Conservation (phyloP, 2,888 invertebrate genomes). For the Drosophila setosimentum region DNA sequence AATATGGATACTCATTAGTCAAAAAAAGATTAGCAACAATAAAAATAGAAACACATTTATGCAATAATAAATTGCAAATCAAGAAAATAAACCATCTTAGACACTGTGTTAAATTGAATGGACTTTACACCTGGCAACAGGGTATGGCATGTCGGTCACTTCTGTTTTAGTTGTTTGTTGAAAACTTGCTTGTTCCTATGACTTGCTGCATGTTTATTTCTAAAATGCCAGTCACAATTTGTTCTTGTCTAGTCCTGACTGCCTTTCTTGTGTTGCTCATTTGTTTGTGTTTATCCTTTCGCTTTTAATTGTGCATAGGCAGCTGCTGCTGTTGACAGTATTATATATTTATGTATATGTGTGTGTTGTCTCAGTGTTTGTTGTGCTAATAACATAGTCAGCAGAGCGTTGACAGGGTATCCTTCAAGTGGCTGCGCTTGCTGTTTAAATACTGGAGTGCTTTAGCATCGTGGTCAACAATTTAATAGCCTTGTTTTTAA, state of each 20-base stretch:
- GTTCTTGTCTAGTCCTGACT: slow-evolving; percentile 41
- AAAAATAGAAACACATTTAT: not conserved
- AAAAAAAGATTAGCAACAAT: not conserved
- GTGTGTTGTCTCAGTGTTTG: slow-evolving; percentile 10
- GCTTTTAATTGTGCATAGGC: slow-evolving; percentile 70
- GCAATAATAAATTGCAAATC: not conserved
- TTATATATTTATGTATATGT: slow-evolving; percentile 8
- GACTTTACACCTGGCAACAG: not conserved
- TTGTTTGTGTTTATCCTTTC: slow-evolving; percentile 68
- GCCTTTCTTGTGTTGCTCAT: slow-evolving; percentile 64
- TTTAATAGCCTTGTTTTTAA: not conserved
- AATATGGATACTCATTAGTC: not conserved
- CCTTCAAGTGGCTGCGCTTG: slow-evolving; percentile 1
- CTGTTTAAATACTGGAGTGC: not conserved
- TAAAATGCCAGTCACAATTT: slow-evolving; percentile 55
- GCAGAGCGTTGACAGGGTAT: slow-evolving; percentile 46
- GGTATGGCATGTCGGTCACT: not conserved
- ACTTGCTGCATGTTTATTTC: slow-evolving; percentile 53
- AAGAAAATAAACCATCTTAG: accelerated
- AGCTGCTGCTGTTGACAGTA: slow-evolving; percentile 41
- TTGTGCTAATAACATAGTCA: slow-evolving; percentile 66
- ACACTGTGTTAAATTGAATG: not conserved
- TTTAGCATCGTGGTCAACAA: not conserved
- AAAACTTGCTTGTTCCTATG: slow-evolving; percentile 13
- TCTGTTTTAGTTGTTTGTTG: not conserved